phyloP scores from a whole-genome alignment of 2,797 vertebrate genomes.

The Sus cebifrons region DNA sequence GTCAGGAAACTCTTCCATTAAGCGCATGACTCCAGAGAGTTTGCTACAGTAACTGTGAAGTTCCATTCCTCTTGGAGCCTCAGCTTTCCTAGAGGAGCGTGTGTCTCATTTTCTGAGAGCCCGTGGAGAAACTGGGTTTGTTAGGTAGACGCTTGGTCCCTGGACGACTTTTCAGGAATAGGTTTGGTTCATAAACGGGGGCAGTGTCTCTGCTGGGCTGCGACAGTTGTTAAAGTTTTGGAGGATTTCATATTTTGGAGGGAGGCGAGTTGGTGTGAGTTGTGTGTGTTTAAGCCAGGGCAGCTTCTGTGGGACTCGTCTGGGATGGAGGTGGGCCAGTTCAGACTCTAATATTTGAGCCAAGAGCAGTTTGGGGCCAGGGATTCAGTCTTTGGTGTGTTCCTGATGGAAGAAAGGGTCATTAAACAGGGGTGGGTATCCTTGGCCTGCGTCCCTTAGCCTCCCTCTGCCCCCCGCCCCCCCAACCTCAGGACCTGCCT shows the following conservation, averaged over 20 bases:
- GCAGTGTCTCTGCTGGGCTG: not conserved
- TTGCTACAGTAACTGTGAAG: not conserved
- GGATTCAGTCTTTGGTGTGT: slow-evolving; percentile 68
- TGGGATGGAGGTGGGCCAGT: slow-evolving; percentile 51
- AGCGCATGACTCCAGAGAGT: not conserved
- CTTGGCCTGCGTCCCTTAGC: not conserved
- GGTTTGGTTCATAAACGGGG: not conserved
- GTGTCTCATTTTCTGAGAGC: slow-evolving; percentile 25
- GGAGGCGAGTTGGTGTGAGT: not conserved
- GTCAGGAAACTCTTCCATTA: not conserved
- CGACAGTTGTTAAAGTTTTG: not conserved
- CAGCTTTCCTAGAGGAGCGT: not conserved
- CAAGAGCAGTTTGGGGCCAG: slow-evolving; percentile 58
- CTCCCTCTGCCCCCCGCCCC: not conserved
- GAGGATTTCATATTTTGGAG: slow-evolving; percentile 4
- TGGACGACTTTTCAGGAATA: slow-evolving; percentile 71
- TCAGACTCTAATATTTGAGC: slow-evolving; percentile 57
- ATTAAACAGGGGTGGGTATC: slow-evolving; percentile 59
- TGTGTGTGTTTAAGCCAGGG: slow-evolving; percentile 57
- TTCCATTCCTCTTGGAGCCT: not conserved
- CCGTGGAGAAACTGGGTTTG: slow-evolving; percentile 32
- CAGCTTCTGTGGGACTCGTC: slow-evolving; percentile 64
- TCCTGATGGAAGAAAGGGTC: slow-evolving; percentile 71
- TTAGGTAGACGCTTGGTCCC: slow-evolving; percentile 18
- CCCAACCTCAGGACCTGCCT: slow-evolving; percentile 50